Evolutionary conservation across 2,113 vertebrate species (phyloP), one percentile per base, ranked within the genome.

Genomic region (Gobiocypris rarus): DNA sequence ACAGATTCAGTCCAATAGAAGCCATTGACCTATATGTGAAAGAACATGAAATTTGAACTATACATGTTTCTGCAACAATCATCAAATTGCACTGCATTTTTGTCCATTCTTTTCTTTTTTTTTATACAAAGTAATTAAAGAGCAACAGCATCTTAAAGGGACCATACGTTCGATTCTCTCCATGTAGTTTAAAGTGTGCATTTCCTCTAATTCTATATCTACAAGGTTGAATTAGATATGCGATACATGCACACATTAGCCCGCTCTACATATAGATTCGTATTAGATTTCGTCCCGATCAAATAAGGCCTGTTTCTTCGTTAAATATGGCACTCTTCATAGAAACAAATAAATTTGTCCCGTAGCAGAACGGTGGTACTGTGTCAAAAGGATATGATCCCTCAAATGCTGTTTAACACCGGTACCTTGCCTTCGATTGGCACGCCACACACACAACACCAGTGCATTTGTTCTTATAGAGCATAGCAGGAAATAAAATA

Each of bases 1-100:
- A 89, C 94, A 93, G 88, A 90, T 93, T 94, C 92, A 91, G 91
- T 94, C 88, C 88, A 95, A 93, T 93, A 95, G 94, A 96, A 95
- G 89, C 93, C 87, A 90, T 92, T 93, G 94, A 93, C 85, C 93
- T 95, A 95, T 91, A 91, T 93, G 92, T 89, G 91, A 94, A 93
- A 93, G 93, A 96, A 95, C 95, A 95, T 92, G 90, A 94, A 95
- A 92, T 94, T 90, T 95, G 92, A 95, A 95, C 93, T 95, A 93
- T 93, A 95, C 95, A 95, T 92, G 92, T 93, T 93, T 94, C 92
- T 92, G 93, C 89, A 92, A 93, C 92, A 58, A 85, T 85, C 92
- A 93, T 93, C 94, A 92, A 93, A 95, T 94, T 95, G 94, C 95
- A 96, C 94, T 94, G 85, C 78, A 43, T 81, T 38, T 59, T 61